A percentile compares a stretch with the other conserved stretches of the same genome.
Evolutionary conservation across 2,888 invertebrate genomes (phyloP).

Genomic region (Glomeris marginata): DNA sequence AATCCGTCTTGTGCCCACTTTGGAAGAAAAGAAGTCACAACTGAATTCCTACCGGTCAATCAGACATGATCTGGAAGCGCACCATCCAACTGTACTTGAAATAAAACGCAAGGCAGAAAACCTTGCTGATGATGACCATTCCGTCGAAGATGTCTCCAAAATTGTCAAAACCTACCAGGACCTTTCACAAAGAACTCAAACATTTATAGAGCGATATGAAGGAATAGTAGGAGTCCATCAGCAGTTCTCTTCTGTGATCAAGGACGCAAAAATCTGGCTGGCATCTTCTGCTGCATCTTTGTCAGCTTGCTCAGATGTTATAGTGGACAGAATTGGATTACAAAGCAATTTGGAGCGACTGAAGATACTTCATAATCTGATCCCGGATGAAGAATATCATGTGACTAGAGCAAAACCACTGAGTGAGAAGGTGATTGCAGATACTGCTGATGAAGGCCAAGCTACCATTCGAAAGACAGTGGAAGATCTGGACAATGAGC

Average conservation of each 20-base stretch:
- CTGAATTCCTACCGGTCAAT: slow-evolving; percentile 64
- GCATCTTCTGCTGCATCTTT: slow-evolving; percentile 69
- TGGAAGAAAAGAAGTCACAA: slow-evolving; percentile 83
- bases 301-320: slow-evolving; percentile 62
- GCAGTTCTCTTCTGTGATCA: slow-evolving; percentile 69
- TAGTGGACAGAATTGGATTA: slow-evolving; percentile 65
- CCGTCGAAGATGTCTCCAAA: slow-evolving; percentile 7
- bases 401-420: slow-evolving; percentile 61
- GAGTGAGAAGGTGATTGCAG: slow-evolving; percentile 81
- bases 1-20: slow-evolving; percentile 62
- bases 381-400: slow-evolving; percentile 68
- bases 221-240: slow-evolving; percentile 77
- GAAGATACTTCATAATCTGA: slow-evolving; percentile 48
- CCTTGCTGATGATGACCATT: slow-evolving; percentile 44
- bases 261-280: slow-evolving; percentile 74
- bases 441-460: slow-evolving; percentile 67
- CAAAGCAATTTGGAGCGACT: slow-evolving; percentile 74
- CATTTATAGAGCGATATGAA: slow-evolving; percentile 70
- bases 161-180: slow-evolving; percentile 10
- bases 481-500: slow-evolving; percentile 68
- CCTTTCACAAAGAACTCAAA: slow-evolving; percentile 7
- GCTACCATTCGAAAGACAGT: slow-evolving; percentile 72
- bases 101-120: slow-evolving; percentile 62
- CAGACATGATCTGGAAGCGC: slow-evolving; percentile 64
- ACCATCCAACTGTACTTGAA: slow-evolving; percentile 70